Percentiles rank a stretch among this genome's conserved stretches.
These are phyloP conservation scores for Ophion ellenae DNA, from an alignment of 2,888 invertebrate species.

Conservation along the genomic window DNA sequence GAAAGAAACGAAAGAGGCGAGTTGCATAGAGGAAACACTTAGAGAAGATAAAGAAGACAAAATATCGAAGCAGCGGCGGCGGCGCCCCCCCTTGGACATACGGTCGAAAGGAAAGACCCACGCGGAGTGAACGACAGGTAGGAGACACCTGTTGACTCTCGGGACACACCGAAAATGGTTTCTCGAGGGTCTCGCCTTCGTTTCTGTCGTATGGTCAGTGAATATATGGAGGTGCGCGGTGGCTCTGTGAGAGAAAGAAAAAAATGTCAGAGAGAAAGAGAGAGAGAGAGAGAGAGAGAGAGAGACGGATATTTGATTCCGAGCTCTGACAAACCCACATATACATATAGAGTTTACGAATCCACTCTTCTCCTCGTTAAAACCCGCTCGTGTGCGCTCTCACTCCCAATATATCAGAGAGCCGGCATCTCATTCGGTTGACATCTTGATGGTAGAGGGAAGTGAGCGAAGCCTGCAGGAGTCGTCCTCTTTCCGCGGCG, in stretches of 20 bases:
- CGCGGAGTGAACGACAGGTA: conserved; percentile 72
- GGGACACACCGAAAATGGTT: conserved; percentile 73
- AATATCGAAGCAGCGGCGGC: conserved; percentile 45
- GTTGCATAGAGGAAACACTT: no score
- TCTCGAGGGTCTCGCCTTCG: conserved; percentile 61
- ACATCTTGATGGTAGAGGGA: conserved; percentile 75
- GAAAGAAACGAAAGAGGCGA: no score
- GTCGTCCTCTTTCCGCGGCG: conserved; percentile 9
- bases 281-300: neutral
- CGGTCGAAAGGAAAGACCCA: conserved; percentile 46
- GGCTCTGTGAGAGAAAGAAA: conserved; percentile 19
- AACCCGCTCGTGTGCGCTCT: conserved; percentile 66
- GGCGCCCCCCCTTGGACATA: conserved; percentile 4
- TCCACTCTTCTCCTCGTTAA: conserved; percentile 64
- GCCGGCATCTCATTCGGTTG: conserved; percentile 77
- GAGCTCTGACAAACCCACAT: conserved; percentile 5
- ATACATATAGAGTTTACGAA: conserved; percentile 38
- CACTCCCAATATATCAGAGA: conserved; percentile 80
- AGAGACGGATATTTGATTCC: conserved; percentile 26
- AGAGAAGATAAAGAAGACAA: conserved; percentile 17
- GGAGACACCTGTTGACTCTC: conserved; percentile 80
- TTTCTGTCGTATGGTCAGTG: conserved; percentile 40
- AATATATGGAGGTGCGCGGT: conserved; percentile 20
- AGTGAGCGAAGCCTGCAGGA: conserved; percentile 23
- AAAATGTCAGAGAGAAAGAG: neutral